phyloP scores from a whole-genome alignment of 2,113 vertebrate genomes.

The Naja naja region DNA sequence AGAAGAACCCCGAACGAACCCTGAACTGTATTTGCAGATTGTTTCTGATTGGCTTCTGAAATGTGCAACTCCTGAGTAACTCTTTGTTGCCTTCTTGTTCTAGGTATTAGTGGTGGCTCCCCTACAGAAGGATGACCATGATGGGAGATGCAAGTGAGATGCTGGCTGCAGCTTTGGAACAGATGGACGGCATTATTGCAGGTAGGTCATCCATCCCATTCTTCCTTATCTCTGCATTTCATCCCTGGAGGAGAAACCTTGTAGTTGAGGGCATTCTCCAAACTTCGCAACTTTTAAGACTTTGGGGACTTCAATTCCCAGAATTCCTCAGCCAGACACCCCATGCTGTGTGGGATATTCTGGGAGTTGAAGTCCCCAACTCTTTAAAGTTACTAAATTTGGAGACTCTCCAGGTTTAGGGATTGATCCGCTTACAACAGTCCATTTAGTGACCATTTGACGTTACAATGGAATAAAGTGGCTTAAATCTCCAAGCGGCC shows the following conservation, averaged over 20 bases:
- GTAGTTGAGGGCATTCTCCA: neutral
- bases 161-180: conserved; percentile 95
- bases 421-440: too few species aligned
- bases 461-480: too few species aligned
- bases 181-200: conserved; percentile 99
- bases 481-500: too few species aligned
- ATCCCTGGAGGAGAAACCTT: neutral
- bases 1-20: neutral
- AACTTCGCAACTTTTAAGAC: neutral
- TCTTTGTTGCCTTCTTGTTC: neutral
- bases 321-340: neutral
- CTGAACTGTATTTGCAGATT: neutral
- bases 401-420: too few species aligned
- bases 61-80: neutral
- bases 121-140: conserved; percentile 74
- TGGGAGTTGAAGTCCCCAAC: neutral
- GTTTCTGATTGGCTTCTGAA: conserved; percentile 22
- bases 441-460: too few species aligned
- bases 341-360: too few species aligned
- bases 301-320: neutral
- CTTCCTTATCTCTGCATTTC: neutral
- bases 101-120: conserved; percentile 46
- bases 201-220: conserved; percentile 68
- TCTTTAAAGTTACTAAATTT: neutral
- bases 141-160: conserved; percentile 99